Evolutionary conservation across 2,113 vertebrate genomes (phyloP).

Genomic region (Heterotilapia buettikoferi): DNA sequence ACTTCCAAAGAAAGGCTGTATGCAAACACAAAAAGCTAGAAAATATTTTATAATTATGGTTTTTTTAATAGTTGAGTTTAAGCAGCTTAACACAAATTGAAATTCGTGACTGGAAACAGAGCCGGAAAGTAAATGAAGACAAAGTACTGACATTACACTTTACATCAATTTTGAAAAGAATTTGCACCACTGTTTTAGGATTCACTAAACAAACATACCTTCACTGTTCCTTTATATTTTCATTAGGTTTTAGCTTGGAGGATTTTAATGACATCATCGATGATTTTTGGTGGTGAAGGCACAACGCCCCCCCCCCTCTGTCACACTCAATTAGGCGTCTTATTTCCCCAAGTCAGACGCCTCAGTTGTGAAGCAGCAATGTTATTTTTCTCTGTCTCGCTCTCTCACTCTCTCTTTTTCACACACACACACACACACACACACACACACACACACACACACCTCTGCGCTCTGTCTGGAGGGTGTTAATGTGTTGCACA

Average conservation of each 20-base stretch:
- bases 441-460: not conserved
- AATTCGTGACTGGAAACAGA: not conserved
- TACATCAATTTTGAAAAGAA: not conserved
- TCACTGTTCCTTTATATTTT: not conserved
- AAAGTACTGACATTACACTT: not conserved
- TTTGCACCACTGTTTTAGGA: not conserved
- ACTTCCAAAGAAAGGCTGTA: not conserved
- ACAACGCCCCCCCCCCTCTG: conserved; percentile 5
- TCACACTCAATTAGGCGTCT: conserved; percentile 60
- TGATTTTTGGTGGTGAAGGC: not conserved
- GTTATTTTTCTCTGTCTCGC: conserved; percentile 17
- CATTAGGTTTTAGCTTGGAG: not conserved
- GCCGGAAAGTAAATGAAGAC: not conserved
- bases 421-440: not conserved
- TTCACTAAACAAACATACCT: not conserved
- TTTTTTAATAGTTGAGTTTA: not conserved
- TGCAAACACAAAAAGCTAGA: not conserved
- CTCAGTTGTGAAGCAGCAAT: conserved; percentile 17
- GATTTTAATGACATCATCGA: not conserved
- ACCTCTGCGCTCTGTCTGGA: conserved; percentile 2
- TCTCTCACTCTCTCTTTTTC: not conserved
- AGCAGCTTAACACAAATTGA: not conserved
- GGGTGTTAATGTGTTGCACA: conserved; percentile 68
- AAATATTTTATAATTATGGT: not conserved
- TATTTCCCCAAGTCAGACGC: conserved; percentile 42